Conservation (phyloP, 64 coral and sea anemone species). For the Actinia tenebrosa region DNA sequence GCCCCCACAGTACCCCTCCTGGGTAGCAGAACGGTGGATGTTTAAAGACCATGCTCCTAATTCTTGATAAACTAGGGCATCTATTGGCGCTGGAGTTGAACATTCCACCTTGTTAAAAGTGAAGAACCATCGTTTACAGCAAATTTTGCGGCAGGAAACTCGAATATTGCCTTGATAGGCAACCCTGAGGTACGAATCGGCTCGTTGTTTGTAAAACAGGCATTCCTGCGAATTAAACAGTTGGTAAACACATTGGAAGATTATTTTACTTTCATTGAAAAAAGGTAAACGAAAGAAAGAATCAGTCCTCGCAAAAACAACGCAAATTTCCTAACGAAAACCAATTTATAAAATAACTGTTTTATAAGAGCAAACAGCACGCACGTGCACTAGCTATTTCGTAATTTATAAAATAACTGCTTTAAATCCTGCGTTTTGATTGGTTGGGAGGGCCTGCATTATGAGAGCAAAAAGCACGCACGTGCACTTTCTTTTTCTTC, state of each 20-base stretch:
- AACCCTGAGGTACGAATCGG: not conserved
- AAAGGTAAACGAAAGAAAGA: too few species aligned
- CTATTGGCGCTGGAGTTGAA: not conserved
- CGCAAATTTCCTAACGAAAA: too few species aligned
- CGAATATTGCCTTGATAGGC: not conserved
- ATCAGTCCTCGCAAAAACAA: too few species aligned
- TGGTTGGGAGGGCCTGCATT: too few species aligned
- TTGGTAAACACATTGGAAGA: not conserved
- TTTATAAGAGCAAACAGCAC: too few species aligned
- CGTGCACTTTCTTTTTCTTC: too few species aligned
- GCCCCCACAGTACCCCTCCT: not conserved
- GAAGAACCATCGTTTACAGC: constrained; percentile 16
- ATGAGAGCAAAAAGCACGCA: too few species aligned
- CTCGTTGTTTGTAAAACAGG: not conserved
- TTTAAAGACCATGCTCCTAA: not conserved
- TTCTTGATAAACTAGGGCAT: not conserved
- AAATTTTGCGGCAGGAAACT: not conserved
- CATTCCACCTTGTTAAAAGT: not conserved
- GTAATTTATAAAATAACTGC: too few species aligned
- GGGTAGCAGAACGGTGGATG: not conserved
- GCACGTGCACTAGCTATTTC: too few species aligned
- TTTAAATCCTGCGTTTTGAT: too few species aligned
- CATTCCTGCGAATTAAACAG: not conserved
- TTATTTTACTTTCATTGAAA: too few species aligned
- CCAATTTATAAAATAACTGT: too few species aligned